phyloP scores from a whole-genome alignment of 2,888 invertebrate genomes.

The Drosophila quinaria region DNA sequence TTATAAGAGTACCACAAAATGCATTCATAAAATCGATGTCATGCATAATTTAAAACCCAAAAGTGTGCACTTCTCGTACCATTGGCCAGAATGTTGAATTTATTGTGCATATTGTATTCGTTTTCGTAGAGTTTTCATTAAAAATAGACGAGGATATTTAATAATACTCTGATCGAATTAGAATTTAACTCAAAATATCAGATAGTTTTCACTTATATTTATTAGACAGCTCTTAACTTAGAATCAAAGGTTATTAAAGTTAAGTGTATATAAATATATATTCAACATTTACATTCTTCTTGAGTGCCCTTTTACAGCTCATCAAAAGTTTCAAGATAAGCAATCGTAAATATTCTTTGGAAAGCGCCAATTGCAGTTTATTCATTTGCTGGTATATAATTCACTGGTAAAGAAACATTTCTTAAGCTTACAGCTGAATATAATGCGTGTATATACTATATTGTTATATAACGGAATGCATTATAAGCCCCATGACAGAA shows the following conservation, averaged over 20 bases:
- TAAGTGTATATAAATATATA: no score
- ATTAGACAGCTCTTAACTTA: no score
- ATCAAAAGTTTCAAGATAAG: no score
- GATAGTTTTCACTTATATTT: no score
- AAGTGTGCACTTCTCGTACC: background rate
- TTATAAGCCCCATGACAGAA: conserved; percentile 28
- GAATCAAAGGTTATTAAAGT: no score
- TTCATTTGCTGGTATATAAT: background rate
- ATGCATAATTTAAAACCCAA: conserved; percentile 66
- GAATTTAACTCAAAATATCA: background rate
- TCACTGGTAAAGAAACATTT: conserved; percentile 19
- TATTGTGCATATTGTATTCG: background rate
- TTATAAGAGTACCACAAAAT: conserved; percentile 59
- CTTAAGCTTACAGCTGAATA: conserved; percentile 19
- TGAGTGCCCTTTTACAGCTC: no score
- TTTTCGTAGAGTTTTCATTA: background rate
- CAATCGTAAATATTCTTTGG: no score
- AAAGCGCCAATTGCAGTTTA: conserved; percentile 5
- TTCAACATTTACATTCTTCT: no score
- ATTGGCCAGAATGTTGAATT: background rate
- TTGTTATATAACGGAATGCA: conserved; percentile 42
- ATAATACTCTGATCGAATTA: background rate
- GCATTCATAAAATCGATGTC: conserved; percentile 73
- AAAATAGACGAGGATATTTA: background rate
- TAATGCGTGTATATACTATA: conserved; percentile 4